These are phyloP conservation scores for Mungos mungo DNA, from an alignment of 2,113 vertebrate species.

Conservation along the genomic window DNA sequence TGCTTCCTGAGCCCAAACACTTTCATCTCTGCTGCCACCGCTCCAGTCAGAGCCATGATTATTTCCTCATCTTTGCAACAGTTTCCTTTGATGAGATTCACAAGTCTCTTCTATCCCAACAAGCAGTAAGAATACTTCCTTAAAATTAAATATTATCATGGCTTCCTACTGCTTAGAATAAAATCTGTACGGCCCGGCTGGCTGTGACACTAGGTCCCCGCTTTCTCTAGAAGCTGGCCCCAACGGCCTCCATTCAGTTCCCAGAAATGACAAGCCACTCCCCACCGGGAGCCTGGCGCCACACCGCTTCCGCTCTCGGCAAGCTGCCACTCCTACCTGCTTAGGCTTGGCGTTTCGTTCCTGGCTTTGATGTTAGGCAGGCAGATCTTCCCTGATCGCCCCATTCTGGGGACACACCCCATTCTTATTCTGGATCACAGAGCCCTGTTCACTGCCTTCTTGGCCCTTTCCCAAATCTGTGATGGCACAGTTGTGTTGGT, in stretches of 20 bases:
- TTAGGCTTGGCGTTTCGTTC: background rate
- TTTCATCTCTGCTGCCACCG: background rate
- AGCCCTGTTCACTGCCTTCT: background rate
- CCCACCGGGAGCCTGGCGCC: background rate
- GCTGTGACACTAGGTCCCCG: too few relatives aligned
- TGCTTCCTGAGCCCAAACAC: background rate
- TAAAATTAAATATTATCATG: background rate
- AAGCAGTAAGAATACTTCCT: background rate
- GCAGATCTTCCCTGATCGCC: background rate
- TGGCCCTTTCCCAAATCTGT: background rate
- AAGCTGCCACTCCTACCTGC: background rate
- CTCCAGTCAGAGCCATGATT: background rate
- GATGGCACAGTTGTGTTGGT: too few relatives aligned
- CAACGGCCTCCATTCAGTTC: background rate
- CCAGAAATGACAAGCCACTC: background rate
- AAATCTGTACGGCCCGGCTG: background rate
- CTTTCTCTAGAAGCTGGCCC: background rate
- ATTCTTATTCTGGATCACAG: background rate
- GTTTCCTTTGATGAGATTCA: background rate
- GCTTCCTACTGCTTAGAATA: background rate
- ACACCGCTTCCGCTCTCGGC: too few relatives aligned
- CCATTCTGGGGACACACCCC: fast-evolving
- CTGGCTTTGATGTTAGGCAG: background rate
- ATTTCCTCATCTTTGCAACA: background rate
- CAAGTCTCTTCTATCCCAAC: background rate